Evolutionary conservation across 2,113 vertebrate species (phyloP).

Genomic region (Callipepla californica): DNA sequence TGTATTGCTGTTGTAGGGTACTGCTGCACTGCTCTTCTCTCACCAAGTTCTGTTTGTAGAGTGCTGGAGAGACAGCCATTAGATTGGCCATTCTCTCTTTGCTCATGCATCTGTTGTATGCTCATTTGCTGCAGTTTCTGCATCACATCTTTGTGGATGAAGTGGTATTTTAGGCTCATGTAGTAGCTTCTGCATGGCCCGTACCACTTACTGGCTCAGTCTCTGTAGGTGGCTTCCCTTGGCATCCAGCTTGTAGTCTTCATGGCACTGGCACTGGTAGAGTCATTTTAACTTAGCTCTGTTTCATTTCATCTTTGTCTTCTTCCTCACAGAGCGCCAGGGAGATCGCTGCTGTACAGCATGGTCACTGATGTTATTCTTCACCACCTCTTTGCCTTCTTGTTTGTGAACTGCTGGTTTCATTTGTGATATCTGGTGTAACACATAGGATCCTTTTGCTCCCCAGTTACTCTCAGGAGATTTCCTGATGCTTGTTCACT

Average conservation of each 20-base stretch:
- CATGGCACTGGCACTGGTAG: neutral
- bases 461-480: neutral
- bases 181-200: neutral
- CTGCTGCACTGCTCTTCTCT: neutral
- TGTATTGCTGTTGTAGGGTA: neutral
- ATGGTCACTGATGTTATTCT: accelerated
- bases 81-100: neutral
- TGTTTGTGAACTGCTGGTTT: neutral
- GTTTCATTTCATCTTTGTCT: neutral
- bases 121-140: neutral
- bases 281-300: neutral
- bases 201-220: neutral
- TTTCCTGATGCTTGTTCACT: conserved; percentile 1
- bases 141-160: neutral
- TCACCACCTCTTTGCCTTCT: neutral
- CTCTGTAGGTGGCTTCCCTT: neutral
- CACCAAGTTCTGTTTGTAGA: neutral
- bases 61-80: neutral
- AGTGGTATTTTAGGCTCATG: neutral
- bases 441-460: neutral
- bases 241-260: neutral
- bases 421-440: neutral
- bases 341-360: neutral
- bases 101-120: neutral
- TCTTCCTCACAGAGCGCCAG: neutral